Percentiles rank a stretch among this genome's conserved stretches.
Evolutionary conservation across 1,140 invertebrate species (phyloP).

Genomic region (Drosophila ohnishii): DNA sequence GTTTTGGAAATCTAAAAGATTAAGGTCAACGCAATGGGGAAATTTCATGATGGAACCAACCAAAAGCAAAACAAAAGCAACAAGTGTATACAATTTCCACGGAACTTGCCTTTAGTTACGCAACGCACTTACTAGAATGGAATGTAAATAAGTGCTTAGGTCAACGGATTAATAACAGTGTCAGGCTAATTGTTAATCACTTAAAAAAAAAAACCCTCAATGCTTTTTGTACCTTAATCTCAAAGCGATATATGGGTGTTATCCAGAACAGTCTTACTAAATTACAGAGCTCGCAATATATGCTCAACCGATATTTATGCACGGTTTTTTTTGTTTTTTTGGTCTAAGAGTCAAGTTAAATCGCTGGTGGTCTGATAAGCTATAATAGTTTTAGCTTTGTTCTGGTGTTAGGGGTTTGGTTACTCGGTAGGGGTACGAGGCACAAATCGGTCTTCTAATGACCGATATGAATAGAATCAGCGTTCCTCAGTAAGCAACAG

Average conservation of each 20-base stretch:
- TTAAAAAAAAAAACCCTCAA: not conserved
- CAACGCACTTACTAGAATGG: slow-evolving; percentile 26
- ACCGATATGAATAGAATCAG: too few relatives aligned
- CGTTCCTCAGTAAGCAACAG: too few relatives aligned
- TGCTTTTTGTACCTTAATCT: not conserved
- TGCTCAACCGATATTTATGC: not conserved
- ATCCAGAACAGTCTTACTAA: not conserved
- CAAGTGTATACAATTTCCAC: slow-evolving; percentile 3
- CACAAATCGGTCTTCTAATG: too few relatives aligned
- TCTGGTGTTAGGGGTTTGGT: too few relatives aligned
- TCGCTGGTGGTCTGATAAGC: too few relatives aligned
- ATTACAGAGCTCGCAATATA: too few relatives aligned
- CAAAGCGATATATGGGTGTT: slow-evolving; percentile 2
- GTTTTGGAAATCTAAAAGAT: slow-evolving; percentile 6
- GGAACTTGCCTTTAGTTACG: slow-evolving; percentile 11
- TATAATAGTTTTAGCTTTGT: too few relatives aligned
- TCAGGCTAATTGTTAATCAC: slow-evolving; percentile 23
- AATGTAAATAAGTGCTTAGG: slow-evolving; percentile 14
- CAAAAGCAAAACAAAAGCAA: slow-evolving; percentile 5
- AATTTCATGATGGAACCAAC: slow-evolving; percentile 1
- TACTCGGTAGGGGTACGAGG: too few relatives aligned
- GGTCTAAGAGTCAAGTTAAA: too few relatives aligned
- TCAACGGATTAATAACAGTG: slow-evolving; percentile 34
- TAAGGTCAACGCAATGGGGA: not conserved
- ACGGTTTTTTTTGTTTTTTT: too few relatives aligned